These are phyloP conservation scores for Odocoileus virginianus DNA, from an alignment of 2,113 vertebrate species.

Conservation along the genomic window DNA sequence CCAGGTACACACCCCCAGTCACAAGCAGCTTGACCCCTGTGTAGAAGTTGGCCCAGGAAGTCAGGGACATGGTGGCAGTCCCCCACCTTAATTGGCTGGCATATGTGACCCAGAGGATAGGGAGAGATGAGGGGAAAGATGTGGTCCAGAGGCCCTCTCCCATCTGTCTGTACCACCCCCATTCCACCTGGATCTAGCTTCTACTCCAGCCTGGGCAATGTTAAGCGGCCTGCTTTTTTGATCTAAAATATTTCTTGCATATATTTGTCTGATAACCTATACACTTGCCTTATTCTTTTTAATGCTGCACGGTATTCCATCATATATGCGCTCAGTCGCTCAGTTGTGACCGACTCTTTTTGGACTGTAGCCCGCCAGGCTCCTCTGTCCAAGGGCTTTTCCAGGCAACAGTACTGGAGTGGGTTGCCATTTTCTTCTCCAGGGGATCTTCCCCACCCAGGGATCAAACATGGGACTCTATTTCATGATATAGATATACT, in stretches of 20 bases:
- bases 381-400: not conserved
- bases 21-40: conserved; percentile 84
- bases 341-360: not conserved
- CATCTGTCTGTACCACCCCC: not conserved
- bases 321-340: not conserved
- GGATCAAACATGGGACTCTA: not conserved
- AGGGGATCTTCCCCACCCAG: not conserved
- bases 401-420: not conserved
- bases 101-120: conserved; percentile 87
- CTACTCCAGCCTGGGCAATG: conserved; percentile 76
- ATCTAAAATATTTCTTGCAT: not conserved
- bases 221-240: not conserved
- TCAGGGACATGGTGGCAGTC: conserved; percentile 81
- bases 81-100: conserved; percentile 82
- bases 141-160: not conserved
- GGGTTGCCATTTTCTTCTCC: not conserved
- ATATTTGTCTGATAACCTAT: not conserved
- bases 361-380: not conserved
- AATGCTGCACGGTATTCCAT: not conserved
- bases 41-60: conserved; percentile 85
- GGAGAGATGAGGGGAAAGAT: not conserved
- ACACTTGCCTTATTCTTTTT: not conserved
- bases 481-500: not conserved
- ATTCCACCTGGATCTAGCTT: not conserved
- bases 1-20: conserved; percentile 85